Evolutionary conservation across 2,113 vertebrate species (phyloP).

Genomic region (Prochilodus magdalenae): DNA sequence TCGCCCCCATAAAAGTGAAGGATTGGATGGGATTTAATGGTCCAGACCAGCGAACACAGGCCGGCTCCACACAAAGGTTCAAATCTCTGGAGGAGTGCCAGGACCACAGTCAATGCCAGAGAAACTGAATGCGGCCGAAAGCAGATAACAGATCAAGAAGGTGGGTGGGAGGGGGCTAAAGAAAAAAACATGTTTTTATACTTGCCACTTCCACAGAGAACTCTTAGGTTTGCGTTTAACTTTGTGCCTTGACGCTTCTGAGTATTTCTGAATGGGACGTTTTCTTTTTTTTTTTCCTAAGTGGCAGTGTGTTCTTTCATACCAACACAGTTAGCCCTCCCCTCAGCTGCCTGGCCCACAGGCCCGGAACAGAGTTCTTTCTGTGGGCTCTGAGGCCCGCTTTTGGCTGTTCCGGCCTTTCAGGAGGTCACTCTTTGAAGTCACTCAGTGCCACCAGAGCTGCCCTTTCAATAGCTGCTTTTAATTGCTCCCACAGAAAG

Average conservation of each 20-base stretch:
- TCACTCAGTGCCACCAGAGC: conserved; percentile 61
- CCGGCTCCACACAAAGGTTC: conserved; percentile 43
- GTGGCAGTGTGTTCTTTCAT: conserved; percentile 51
- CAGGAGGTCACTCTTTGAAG: conserved; percentile 70
- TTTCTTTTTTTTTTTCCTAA: conserved; percentile 26
- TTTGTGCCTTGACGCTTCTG: conserved; percentile 41
- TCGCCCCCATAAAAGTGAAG: conserved; percentile 47
- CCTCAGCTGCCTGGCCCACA: conserved; percentile 18
- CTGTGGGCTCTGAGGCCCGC: conserved; percentile 58
- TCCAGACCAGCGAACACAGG: conserved; percentile 58
- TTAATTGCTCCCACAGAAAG: conserved; percentile 78
- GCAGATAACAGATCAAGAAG: conserved; percentile 42
- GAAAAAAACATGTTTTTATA: conserved; percentile 28
- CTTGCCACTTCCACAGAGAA: conserved; percentile 15
- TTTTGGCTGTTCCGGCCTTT: conserved; percentile 58
- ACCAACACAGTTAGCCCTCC: conserved; percentile 28
- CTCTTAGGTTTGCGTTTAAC: conserved; percentile 34
- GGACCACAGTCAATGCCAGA: conserved; percentile 43
- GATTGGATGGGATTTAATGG: conserved; percentile 60
- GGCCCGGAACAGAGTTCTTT: conserved; percentile 43
- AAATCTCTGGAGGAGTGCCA: conserved; percentile 52
- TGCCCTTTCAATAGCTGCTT: conserved; percentile 60
- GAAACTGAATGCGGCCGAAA: conserved; percentile 35
- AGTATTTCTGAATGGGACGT: conserved; percentile 40
- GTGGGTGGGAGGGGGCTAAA: background rate